Evolutionary conservation across 2,113 vertebrate species (phyloP).

Genomic region (Apteryx owenii): DNA sequence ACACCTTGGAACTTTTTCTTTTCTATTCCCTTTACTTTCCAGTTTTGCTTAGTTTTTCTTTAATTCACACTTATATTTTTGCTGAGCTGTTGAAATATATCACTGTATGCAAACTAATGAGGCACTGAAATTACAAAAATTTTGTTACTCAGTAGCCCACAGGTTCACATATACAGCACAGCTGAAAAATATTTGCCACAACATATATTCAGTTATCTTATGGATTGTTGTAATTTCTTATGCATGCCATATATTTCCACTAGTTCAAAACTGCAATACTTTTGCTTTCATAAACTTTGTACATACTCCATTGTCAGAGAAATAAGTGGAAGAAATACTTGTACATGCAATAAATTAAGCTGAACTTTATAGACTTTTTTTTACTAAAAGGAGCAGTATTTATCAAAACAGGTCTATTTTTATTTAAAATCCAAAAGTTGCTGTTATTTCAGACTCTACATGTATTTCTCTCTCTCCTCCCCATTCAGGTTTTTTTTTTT

Average conservation of each 20-base stretch:
- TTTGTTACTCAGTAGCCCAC: not conserved
- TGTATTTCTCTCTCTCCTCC: not conserved
- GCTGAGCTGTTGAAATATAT: not conserved
- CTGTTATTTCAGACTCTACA: not conserved
- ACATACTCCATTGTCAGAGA: rapidly evolving
- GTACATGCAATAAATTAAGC: not conserved
- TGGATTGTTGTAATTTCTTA: not conserved
- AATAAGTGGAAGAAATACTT: not conserved
- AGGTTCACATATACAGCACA: not conserved
- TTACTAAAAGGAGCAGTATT: rapidly evolving
- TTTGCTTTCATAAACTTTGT: rapidly evolving
- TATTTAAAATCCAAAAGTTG: not conserved
- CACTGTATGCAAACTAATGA: not conserved
- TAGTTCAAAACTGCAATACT: not conserved
- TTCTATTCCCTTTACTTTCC: not conserved
- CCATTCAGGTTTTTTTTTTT: not conserved
- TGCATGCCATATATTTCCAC: not conserved
- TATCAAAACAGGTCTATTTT: not conserved
- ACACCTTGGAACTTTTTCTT: rapidly evolving
- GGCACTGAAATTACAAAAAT: not conserved
- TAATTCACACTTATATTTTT: not conserved
- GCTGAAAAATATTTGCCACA: not conserved
- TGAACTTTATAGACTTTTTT: rapidly evolving
- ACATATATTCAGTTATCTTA: rapidly evolving
- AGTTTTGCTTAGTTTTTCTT: not conserved